Percentiles rank a stretch among this genome's conserved stretches.
These are phyloP conservation scores for Triops longicaudatus DNA, from an alignment of 1,140 invertebrate genomes.

Conservation along the genomic window DNA sequence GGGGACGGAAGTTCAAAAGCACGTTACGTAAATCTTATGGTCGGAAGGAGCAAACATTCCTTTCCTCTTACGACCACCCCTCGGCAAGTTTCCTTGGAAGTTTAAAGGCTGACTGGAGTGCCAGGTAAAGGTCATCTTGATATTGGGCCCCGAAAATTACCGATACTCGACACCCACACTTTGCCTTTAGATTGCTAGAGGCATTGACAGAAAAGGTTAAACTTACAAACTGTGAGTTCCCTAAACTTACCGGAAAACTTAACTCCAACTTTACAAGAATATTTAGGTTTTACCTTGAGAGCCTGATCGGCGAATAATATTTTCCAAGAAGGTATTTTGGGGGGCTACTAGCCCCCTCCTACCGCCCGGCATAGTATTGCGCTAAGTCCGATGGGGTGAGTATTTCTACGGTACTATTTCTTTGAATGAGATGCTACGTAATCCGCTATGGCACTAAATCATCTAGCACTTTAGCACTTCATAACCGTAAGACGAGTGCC, in stretches of 20 bases:
- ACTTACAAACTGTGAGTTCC: not conserved
- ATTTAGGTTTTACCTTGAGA: constrained; percentile 82
- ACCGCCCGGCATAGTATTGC: constrained; percentile 70
- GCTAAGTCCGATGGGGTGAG: not conserved
- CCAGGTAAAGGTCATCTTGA: not conserved
- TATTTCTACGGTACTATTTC: not conserved
- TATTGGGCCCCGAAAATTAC: not conserved
- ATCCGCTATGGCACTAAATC: not conserved
- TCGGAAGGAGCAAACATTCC: not conserved
- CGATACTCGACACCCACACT: not conserved
- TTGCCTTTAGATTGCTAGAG: not conserved
- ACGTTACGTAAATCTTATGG: not conserved
- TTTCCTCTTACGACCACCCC: not conserved
- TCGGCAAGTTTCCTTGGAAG: not conserved
- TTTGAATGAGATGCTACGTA: not conserved
- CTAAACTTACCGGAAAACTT: constrained; percentile 7
- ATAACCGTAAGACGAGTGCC: not conserved
- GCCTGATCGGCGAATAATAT: constrained; percentile 94
- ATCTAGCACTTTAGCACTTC: constrained; percentile 4
- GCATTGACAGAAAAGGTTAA: not conserved
- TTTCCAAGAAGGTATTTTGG: constrained; percentile 99
- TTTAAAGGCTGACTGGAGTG: not conserved
- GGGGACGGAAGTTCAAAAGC: no score
- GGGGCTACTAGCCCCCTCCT: constrained; percentile 96
- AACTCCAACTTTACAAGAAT: not conserved